phyloP scores from a whole-genome alignment of 2,113 vertebrate species.

The Sitta europaea region DNA sequence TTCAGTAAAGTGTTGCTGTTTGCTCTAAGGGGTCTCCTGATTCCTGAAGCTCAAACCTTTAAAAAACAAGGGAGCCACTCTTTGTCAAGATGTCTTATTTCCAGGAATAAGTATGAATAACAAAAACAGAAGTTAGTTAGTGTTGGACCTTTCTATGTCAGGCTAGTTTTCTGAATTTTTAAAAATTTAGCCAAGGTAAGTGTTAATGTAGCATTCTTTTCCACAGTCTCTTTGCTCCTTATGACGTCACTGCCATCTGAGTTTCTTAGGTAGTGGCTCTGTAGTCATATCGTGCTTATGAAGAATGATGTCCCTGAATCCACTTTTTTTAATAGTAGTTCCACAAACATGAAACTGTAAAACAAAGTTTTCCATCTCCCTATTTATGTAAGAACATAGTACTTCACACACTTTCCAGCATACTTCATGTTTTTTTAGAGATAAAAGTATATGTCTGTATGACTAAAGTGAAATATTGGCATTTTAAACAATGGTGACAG shows the following conservation, averaged over 20 bases:
- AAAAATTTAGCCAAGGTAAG: not conserved
- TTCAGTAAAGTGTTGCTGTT: not conserved
- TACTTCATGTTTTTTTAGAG: not conserved
- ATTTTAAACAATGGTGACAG: not conserved
- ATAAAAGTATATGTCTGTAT: rapidly evolving
- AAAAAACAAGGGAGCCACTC: not conserved
- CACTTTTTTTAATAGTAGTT: not conserved
- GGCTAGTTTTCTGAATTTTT: not conserved
- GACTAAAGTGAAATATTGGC: not conserved
- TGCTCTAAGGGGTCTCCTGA: not conserved
- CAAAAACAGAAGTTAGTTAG: not conserved
- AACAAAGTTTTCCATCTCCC: not conserved
- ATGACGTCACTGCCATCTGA: not conserved
- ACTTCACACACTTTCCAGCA: not conserved
- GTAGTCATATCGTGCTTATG: not conserved
- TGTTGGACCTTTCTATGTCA: not conserved
- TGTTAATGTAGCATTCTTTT: not conserved
- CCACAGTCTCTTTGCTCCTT: not conserved
- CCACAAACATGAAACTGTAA: not conserved
- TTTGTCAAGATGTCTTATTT: not conserved
- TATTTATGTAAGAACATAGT: rapidly evolving
- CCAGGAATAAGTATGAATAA: not conserved
- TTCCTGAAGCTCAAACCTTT: not conserved
- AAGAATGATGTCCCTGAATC: not conserved
- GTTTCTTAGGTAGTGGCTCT: not conserved